Base-by-base conservation (phyloP, 2,888 invertebrate genomes). In the Sesia apiformis region DNA sequence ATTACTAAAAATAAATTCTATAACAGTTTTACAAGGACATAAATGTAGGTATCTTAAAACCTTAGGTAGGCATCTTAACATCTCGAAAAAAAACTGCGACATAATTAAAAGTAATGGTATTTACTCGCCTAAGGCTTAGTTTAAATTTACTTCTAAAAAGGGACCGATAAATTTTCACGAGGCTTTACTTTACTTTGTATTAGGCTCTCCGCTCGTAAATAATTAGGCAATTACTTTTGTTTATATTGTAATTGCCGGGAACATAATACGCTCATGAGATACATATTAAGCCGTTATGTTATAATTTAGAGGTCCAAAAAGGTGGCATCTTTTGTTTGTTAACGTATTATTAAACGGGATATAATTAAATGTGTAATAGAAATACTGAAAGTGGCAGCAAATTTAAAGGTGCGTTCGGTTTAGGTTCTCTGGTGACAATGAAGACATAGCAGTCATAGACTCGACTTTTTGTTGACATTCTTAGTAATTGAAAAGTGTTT, bases 211-310 rank as follows among this genome's bases (percentile, higher is more conserved):
- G 69, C 64, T 75, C 76, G 75, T 72, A 78, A 82, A 80, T 81
- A 84, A 87, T 86, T 83, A 78, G 74, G 72, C 74, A 77, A 84
- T 86, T 84, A 81, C 74, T 75, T 79, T 78, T 72, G 72, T 83
- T 84, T 81, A 78, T 77, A 46, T 70, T 69, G 46, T 8, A 46
- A 46, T 46, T 46, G 71, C 70, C 69, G 66, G 73, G 64, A 76
- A 75, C 65, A 67, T 74, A 76, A 75, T 73, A 46, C 46, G 46
- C 46, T 46, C 46, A 46, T 46, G 46, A 46, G 46, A 5, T n/a
- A 7, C 46, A 46, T 46, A 8, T 4, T 43, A 43, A 43, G 43
- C 43, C 43, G 4, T 43, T 43, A 43, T 8, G 8, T 43, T 43
- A 23, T 43, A 43, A 46, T 46, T 46, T 46, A 46, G n/a, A 46